Percentiles rank a stretch among this genome's conserved stretches.
Conservation (phyloP, 2,113 vertebrate species). For the Tragelaphus strepsiceros region DNA sequence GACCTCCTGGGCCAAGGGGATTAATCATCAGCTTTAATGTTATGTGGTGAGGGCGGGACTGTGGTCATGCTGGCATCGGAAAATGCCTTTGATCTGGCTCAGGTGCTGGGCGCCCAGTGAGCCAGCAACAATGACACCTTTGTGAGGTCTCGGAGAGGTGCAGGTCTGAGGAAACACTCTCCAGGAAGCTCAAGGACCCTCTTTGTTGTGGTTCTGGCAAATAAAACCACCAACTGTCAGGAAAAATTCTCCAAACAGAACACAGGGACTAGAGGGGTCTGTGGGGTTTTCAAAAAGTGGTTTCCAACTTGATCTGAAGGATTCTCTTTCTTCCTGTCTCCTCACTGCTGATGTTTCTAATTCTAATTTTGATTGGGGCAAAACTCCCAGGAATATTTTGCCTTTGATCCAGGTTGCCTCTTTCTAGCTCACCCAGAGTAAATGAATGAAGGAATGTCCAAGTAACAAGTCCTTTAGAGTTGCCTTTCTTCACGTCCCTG, state of each 20-base stretch:
- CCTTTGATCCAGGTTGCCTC: neutral
- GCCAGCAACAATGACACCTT: conserved; percentile 82
- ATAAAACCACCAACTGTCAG: conserved; percentile 79
- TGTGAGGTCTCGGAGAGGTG: conserved; percentile 80
- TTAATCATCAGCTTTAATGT: conserved; percentile 83
- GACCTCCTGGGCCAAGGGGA: conserved; percentile 78
- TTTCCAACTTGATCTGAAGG: conserved; percentile 68
- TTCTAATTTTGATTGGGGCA: neutral
- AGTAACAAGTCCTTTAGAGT: conserved; percentile 21
- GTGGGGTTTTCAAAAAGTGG: conserved; percentile 69
- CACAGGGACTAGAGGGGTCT: conserved; percentile 72
- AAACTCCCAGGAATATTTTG: conserved; percentile 42
- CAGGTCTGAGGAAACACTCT: conserved; percentile 69
- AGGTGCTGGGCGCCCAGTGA: conserved; percentile 78
- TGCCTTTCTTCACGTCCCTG: conserved; percentile 41
- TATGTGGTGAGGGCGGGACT: conserved; percentile 80
- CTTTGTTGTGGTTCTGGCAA: conserved; percentile 86
- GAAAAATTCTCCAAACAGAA: conserved; percentile 79
- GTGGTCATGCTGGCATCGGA: conserved; percentile 79
- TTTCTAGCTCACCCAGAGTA: neutral
- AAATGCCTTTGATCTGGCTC: conserved; percentile 82
- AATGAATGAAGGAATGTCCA: neutral
- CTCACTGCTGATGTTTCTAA: conserved; percentile 33
- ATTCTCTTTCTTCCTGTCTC: conserved; percentile 8
- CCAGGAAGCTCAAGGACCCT: conserved; percentile 79